Percentiles rank a stretch among this genome's conserved stretches.
phyloP scores from a whole-genome alignment of 2,113 vertebrate genomes.

The Salvator merianae region DNA sequence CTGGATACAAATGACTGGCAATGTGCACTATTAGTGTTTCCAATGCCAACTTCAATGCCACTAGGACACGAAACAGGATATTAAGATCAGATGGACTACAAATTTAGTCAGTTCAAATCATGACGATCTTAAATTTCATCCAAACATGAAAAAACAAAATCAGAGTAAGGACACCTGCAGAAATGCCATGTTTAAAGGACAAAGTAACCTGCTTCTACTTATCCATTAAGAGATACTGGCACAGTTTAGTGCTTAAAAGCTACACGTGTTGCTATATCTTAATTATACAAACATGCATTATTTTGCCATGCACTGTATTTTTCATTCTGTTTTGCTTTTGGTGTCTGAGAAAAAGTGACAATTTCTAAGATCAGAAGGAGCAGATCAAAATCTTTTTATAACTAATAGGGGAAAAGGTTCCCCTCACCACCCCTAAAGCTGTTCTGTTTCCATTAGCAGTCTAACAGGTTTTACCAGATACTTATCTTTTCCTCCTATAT shows the following conservation, averaged over 20 bases:
- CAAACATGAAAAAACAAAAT: background rate
- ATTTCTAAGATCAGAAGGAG: background rate
- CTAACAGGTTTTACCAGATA: background rate
- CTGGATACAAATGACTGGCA: background rate
- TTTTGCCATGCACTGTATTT: conserved; percentile 4
- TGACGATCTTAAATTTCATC: background rate
- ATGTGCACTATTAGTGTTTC: background rate
- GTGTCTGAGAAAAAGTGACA: background rate
- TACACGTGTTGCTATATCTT: conserved; percentile 47
- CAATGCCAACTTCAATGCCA: background rate
- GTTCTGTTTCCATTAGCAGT: background rate
- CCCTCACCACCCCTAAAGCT: background rate
- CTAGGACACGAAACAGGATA: background rate
- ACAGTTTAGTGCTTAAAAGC: conserved; percentile 50
- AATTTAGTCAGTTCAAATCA: background rate
- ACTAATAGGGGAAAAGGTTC: background rate
- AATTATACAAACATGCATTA: conserved; percentile 34
- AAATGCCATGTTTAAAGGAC: background rate
- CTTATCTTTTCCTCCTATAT: background rate
- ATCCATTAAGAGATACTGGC: conserved; percentile 49
- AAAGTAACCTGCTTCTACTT: conserved; percentile 22
- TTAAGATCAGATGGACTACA: background rate
- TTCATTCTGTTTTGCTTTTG: background rate
- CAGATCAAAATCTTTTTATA: background rate
- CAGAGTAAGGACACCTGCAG: no score